A percentile compares a stretch with the other conserved stretches of the same genome.
Evolutionary conservation across 1,140 invertebrate species (phyloP).

Genomic region (Zaprionus kolodkinae): DNA sequence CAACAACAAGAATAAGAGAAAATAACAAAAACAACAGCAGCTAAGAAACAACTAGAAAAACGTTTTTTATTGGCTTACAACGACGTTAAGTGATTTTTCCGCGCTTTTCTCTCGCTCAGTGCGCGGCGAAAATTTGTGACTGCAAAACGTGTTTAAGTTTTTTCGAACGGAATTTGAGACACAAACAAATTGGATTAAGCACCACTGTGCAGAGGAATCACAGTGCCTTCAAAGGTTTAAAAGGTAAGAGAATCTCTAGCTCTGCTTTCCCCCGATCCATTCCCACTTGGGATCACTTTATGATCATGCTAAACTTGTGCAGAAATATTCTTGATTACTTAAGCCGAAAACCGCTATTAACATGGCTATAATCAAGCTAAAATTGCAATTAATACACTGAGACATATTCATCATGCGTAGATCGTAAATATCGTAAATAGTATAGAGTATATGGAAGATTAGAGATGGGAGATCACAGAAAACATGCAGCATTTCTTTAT

Average conservation of each 20-base stretch:
- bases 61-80: slow-evolving; percentile 75
- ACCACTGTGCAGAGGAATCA: neutral
- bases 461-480: slow-evolving; percentile 16
- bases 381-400: slow-evolving; percentile 21
- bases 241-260: neutral
- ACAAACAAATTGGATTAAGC: neutral
- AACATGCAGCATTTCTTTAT: slow-evolving; percentile 20
- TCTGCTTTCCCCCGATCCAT: neutral
- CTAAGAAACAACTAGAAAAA: slow-evolving; percentile 63
- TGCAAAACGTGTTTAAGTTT: slow-evolving; percentile 37
- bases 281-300: neutral
- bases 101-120: slow-evolving; percentile 21
- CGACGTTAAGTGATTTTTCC: slow-evolving; percentile 26
- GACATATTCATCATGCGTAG: slow-evolving; percentile 60
- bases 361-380: slow-evolving; percentile 42
- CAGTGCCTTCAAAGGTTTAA: neutral
- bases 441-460: no score
- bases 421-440: no score
- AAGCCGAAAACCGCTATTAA: slow-evolving; percentile 35
- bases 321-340: slow-evolving; percentile 36
- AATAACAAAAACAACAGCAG: slow-evolving; percentile 31
- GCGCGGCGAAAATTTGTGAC: slow-evolving; percentile 37
- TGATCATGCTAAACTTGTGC: slow-evolving; percentile 33
- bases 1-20: slow-evolving; percentile 47
- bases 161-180: neutral